These are phyloP conservation scores for Triplophysa yarkandensis DNA, from an alignment of 2,797 vertebrate genomes.

Conservation along the genomic window DNA sequence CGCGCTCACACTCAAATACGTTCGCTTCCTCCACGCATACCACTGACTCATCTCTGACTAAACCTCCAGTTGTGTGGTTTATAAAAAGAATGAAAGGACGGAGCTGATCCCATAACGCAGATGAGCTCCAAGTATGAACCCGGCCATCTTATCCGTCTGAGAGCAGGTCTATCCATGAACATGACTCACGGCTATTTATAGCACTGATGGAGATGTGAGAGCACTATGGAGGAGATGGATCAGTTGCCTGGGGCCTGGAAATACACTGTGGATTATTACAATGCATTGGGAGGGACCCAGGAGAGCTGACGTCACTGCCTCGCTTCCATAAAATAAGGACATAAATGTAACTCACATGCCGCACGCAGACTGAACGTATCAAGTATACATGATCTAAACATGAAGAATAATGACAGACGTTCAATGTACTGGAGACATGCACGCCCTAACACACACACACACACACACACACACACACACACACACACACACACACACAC, in stretches of 20 bases:
- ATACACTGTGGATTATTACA: conserved; percentile 43
- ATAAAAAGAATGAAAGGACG: conserved; percentile 44
- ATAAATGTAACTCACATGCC: not conserved
- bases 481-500: not conserved
- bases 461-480: not conserved
- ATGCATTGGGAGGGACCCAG: conserved; percentile 26
- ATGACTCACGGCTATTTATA: conserved; percentile 61
- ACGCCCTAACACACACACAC: not conserved
- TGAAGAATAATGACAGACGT: not conserved
- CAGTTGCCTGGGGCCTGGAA: conserved; percentile 40
- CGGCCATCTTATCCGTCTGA: conserved; percentile 42
- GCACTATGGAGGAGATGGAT: conserved; percentile 44
- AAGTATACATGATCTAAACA: not conserved
- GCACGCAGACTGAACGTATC: not conserved
- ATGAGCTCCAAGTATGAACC: conserved; percentile 41
- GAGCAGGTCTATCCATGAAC: conserved; percentile 25
- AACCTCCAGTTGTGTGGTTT: conserved; percentile 44
- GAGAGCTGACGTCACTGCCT: conserved; percentile 36
- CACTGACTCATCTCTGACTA: conserved; percentile 54
- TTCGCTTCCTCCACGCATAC: conserved; percentile 41
- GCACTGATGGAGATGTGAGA: conserved; percentile 42
- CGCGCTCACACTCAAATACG: conserved; percentile 8
- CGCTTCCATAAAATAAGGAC: not conserved
- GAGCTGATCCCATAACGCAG: conserved; percentile 39
- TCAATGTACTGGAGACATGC: no score